A percentile compares a stretch with the other conserved stretches of the same genome.
Conservation (phyloP, 2,113 vertebrate genomes). For the Psephotus haematonotus region DNA sequence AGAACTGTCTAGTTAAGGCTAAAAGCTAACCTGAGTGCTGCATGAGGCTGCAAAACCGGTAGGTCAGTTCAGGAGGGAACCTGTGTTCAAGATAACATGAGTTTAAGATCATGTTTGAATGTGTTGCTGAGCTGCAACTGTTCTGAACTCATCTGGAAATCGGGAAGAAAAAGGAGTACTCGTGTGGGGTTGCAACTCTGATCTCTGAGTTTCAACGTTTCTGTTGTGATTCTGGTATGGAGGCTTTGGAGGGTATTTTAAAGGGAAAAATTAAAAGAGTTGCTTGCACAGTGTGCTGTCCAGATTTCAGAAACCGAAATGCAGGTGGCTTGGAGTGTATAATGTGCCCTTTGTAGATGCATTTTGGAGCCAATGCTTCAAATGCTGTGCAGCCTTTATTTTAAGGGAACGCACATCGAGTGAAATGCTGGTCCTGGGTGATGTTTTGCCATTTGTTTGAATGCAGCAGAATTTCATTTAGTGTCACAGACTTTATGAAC, state of each 20-base stretch:
- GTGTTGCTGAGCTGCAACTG: neutral
- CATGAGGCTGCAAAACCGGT: neutral
- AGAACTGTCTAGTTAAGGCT: neutral
- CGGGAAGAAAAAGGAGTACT: neutral
- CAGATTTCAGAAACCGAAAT: neutral
- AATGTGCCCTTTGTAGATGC: neutral
- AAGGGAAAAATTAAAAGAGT: neutral
- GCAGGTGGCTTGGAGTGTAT: neutral
- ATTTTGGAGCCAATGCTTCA: neutral
- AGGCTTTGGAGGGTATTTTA: neutral
- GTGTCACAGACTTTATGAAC: neutral
- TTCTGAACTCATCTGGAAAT: neutral
- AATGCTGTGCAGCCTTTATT: neutral
- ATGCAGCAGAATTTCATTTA: neutral
- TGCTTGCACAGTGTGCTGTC: neutral
- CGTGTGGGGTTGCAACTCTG: neutral
- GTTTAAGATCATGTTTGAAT: neutral
- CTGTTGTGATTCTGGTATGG: neutral
- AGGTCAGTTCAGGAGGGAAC: neutral
- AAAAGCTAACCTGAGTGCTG: neutral
- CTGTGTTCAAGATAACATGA: fast-evolving
- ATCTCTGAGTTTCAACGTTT: neutral
- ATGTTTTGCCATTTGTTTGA: neutral
- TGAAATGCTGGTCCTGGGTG: neutral
- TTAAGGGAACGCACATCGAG: neutral